Conservation (phyloP, 2,113 vertebrate genomes). For the Herpetotheres cachinnans region DNA sequence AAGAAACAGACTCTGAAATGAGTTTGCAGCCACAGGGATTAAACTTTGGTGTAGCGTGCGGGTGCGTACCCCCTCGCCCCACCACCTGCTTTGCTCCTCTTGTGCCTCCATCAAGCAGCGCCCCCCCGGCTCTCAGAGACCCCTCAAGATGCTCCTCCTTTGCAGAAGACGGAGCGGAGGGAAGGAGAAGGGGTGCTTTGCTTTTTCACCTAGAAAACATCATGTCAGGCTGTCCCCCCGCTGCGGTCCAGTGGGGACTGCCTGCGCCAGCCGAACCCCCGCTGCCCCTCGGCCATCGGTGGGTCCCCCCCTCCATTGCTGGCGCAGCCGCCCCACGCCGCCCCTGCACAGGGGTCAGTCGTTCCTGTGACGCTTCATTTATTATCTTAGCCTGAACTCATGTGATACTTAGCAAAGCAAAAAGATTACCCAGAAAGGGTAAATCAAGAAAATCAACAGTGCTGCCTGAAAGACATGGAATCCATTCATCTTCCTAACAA, state of each 20-base stretch:
- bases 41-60: accelerated
- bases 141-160: accelerated
- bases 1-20: not conserved
- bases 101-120: not conserved
- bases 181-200: not conserved
- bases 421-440: not conserved
- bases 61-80: accelerated
- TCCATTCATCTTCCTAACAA: not conserved
- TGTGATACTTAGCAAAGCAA: not conserved
- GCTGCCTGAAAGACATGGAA: accelerated
- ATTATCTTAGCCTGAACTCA: not conserved
- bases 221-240: too few species aligned
- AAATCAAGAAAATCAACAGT: not conserved
- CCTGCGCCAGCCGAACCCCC: not conserved
- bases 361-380: accelerated
- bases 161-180: accelerated
- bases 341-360: not conserved
- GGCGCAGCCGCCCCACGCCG: accelerated
- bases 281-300: accelerated
- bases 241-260: not conserved
- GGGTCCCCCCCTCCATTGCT: not conserved
- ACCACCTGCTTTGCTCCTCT: not conserved
- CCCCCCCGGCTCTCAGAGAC: not conserved
- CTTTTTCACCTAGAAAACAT: not conserved
- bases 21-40: not conserved